Percentiles rank a stretch among this genome's conserved stretches.
Evolutionary conservation across 2,797 vertebrate species (phyloP).

Genomic region (Scleropages formosus): DNA sequence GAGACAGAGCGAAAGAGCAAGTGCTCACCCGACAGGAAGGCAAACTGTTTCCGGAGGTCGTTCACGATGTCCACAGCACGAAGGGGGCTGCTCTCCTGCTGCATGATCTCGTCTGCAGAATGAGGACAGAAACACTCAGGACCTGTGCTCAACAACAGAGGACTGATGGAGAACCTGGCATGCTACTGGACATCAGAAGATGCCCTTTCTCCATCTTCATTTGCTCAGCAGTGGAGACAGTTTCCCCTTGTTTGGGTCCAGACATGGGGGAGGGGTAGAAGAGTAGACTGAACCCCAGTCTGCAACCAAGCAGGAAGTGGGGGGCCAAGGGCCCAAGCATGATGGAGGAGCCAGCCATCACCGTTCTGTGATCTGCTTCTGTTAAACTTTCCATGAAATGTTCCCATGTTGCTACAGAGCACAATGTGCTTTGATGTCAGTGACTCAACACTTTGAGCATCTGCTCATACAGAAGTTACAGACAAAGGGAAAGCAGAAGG

Average conservation of each 20-base stretch:
- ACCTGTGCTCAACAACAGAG: not conserved
- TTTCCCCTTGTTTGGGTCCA: not conserved
- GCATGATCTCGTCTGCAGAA: conserved; percentile 94
- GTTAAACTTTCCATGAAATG: not conserved
- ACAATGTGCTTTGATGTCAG: not conserved
- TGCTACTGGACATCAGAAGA: not conserved
- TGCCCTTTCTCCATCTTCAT: not conserved
- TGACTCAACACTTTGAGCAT: conserved; percentile 3
- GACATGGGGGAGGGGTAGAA: not conserved
- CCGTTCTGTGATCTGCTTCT: too few relatives aligned
- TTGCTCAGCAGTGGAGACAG: not conserved
- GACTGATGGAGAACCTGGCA: not conserved
- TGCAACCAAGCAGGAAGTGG: not conserved
- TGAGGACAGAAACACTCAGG: conserved; percentile 18
- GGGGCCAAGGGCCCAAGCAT: not conserved
- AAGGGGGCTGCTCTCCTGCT: conserved; percentile 83
- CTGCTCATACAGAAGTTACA: not conserved
- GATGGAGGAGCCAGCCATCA: too few relatives aligned
- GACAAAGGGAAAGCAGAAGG: not conserved
- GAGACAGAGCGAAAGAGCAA: not conserved
- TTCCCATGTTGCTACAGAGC: conserved; percentile 10
- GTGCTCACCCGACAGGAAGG: conserved; percentile 87
- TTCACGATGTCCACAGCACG: conserved; percentile 86
- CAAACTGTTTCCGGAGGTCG: conserved; percentile 89
- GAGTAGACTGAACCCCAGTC: not conserved